phyloP scores from a whole-genome alignment of 1,140 invertebrate genomes.

The Drosophila novamexicana region DNA sequence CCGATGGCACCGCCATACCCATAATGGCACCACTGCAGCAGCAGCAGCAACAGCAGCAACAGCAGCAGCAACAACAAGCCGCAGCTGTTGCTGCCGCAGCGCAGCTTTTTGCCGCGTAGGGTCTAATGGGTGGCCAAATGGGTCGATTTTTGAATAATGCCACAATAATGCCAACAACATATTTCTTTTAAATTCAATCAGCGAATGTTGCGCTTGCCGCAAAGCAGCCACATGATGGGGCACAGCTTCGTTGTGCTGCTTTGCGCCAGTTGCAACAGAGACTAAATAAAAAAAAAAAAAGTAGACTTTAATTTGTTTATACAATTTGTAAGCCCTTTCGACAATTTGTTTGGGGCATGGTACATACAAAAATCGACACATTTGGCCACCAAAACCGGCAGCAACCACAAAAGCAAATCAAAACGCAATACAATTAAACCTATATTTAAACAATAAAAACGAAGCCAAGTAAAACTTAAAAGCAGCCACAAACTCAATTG shows the following conservation, averaged over 20 bases:
- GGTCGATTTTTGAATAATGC: slow-evolving; percentile 84
- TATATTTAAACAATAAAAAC: slow-evolving; percentile 27
- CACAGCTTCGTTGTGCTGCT: slow-evolving; percentile 33
- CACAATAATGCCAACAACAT: slow-evolving; percentile 81
- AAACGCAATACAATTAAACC: slow-evolving; percentile 28
- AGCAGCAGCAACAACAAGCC: slow-evolving; percentile 65
- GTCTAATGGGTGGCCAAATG: slow-evolving; percentile 83
- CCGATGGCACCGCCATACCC: slow-evolving; percentile 77
- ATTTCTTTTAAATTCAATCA: slow-evolving; percentile 69
- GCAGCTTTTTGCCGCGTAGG: slow-evolving; percentile 79
- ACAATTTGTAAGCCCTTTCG: background rate
- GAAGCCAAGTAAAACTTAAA: slow-evolving; percentile 67
- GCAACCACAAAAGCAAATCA: slow-evolving; percentile 1
- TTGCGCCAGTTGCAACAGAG: slow-evolving; percentile 54
- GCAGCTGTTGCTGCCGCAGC: slow-evolving; percentile 73
- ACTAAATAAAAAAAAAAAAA: background rate
- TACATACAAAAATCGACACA: slow-evolving; percentile 66
- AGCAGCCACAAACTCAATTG: slow-evolving; percentile 32
- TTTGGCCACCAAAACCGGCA: slow-evolving; percentile 59
- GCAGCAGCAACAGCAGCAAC: slow-evolving; percentile 53
- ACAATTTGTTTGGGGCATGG: background rate
- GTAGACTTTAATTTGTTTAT: background rate
- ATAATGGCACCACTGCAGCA: slow-evolving; percentile 51
- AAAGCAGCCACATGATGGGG: slow-evolving; percentile 39
- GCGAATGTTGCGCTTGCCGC: slow-evolving; percentile 44